Evolutionary conservation across 2,888 invertebrate species (phyloP).

Genomic region (Drosophila hawaiiensis): DNA sequence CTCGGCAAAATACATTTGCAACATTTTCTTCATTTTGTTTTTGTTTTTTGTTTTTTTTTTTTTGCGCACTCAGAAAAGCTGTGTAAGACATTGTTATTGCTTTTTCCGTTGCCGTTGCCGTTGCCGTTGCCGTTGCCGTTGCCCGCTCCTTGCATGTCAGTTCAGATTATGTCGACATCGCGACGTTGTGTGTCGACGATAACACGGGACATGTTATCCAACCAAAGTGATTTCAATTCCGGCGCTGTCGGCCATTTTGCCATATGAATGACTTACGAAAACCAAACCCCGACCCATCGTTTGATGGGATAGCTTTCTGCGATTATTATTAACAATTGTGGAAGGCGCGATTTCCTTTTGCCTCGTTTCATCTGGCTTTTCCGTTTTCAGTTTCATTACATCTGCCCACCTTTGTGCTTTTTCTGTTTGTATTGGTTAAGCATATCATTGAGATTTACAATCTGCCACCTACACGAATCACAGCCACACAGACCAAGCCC

Average conservation of each 20-base stretch:
- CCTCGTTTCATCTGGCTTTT: conserved; percentile 39
- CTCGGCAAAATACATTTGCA: conserved; percentile 13
- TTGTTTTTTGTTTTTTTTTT: too few species aligned
- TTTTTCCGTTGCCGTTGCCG: background rate
- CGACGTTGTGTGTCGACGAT: conserved; percentile 38
- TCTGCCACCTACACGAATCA: conserved; percentile 19
- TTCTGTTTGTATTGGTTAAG: conserved; percentile 34
- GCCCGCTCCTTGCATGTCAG: conserved; percentile 36
- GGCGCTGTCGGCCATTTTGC: conserved; percentile 53
- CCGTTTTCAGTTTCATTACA: conserved; percentile 67
- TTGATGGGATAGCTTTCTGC: conserved; percentile 3
- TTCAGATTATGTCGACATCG: conserved; percentile 34
- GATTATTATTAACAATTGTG: conserved; percentile 70
- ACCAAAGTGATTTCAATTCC: conserved; percentile 74
- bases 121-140: background rate
- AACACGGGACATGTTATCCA: conserved; percentile 63
- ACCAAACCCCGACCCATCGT: background rate
- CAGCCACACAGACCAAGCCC: background rate
- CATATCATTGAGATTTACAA: conserved; percentile 45
- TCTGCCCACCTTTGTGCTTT: conserved; percentile 52
- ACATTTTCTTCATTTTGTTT: conserved; percentile 13
- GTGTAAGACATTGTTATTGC: conserved; percentile 3
- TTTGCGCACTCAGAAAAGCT: background rate
- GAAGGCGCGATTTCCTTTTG: conserved; percentile 53
- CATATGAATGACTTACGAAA: conserved; percentile 46